phyloP scores from a whole-genome alignment of 2,888 invertebrate species.

The Ypsolopha sequella region DNA sequence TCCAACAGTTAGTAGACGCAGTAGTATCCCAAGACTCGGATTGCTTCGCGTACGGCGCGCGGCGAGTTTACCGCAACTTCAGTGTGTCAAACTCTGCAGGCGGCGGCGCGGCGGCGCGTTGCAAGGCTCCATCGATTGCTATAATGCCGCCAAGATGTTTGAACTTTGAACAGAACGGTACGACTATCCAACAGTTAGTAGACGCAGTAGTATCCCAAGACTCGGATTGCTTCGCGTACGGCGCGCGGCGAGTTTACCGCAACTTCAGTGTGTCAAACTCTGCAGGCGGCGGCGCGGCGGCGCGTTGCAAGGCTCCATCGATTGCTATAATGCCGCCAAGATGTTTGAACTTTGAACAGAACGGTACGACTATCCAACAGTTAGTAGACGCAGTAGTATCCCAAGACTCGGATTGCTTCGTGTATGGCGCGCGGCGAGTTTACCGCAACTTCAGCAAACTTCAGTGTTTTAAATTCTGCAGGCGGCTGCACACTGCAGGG shows the following conservation, averaged over 20 bases:
- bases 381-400: background rate
- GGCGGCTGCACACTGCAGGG: conserved; percentile 76
- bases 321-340: conserved; percentile 80
- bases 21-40: conserved; percentile 80
- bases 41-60: conserved; percentile 92
- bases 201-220: conserved; percentile 64
- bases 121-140: conserved; percentile 82
- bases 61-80: conserved; percentile 68
- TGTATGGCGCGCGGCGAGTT: conserved; percentile 80
- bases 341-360: conserved; percentile 68
- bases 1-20: background rate
- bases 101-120: conserved; percentile 71
- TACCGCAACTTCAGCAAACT: conserved; percentile 91
- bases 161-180: conserved; percentile 69
- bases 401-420: conserved; percentile 92
- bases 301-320: conserved; percentile 78
- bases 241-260: conserved; percentile 79
- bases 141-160: conserved; percentile 77
- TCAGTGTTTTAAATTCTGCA: conserved; percentile 80
- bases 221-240: conserved; percentile 94
- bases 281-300: conserved; percentile 61
- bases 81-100: background rate
- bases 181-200: conserved; percentile 1
- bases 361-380: conserved; percentile 47
- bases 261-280: background rate